Percentiles rank a stretch among this genome's conserved stretches.
Evolutionary conservation across 2,888 invertebrate genomes (phyloP).

Genomic region (Biston betularia): DNA sequence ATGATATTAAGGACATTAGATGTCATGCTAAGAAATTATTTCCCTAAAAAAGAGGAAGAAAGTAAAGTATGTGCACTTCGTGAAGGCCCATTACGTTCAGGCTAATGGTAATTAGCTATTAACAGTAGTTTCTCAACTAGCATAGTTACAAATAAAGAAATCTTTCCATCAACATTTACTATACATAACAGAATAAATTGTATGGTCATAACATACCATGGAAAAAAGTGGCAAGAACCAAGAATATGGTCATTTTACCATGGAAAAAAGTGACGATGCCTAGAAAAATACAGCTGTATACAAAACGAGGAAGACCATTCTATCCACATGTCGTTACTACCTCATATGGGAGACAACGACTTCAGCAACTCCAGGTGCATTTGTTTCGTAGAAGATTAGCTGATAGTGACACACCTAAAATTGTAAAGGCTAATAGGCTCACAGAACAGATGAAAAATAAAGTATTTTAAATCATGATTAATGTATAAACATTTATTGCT

Average conservation of each 20-base stretch:
- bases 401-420: constrained; percentile 48
- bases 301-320: constrained; percentile 45
- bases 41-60: constrained; percentile 11
- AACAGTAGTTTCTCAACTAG: neutral
- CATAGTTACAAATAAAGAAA: neutral
- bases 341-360: constrained; percentile 50
- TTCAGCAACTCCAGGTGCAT: constrained; percentile 56
- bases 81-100: neutral
- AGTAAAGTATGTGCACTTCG: neutral
- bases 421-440: constrained; percentile 44
- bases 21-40: constrained; percentile 42
- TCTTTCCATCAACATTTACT: neutral
- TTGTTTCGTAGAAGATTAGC: constrained; percentile 62
- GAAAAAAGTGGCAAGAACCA: constrained; percentile 20
- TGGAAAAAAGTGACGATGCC: constrained; percentile 28
- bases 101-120: neutral
- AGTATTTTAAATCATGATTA: constrained; percentile 7
- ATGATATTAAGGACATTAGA: constrained; percentile 41
- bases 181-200: constrained; percentile 13
- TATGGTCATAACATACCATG: constrained; percentile 69
- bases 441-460: constrained; percentile 21
- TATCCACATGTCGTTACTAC: constrained; percentile 44
- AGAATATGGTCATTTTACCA: constrained; percentile 2
- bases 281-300: neutral
- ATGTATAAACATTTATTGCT: constrained; percentile 1